Conservation (phyloP, 2,797 vertebrate species). For the Oreortyx pictus region DNA sequence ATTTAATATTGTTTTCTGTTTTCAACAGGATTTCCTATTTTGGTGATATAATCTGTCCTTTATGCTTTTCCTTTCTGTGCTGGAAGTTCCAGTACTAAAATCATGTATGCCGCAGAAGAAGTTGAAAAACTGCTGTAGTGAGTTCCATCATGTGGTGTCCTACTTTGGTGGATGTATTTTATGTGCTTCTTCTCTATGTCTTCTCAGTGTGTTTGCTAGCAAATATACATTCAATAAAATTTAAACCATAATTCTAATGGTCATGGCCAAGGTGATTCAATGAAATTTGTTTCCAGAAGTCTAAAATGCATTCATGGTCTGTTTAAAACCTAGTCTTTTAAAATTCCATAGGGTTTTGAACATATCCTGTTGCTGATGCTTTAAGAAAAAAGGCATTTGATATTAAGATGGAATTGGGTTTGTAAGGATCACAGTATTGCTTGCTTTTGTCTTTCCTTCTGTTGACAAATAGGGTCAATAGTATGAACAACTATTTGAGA, state of each 20-base stretch:
- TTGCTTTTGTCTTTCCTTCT: not conserved
- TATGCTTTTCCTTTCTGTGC: not conserved
- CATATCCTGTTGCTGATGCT: fast-evolving
- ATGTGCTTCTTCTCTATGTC: not conserved
- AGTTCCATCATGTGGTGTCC: not conserved
- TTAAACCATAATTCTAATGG: conserved; percentile 32
- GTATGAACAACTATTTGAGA: not conserved
- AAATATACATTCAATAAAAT: conserved; percentile 2
- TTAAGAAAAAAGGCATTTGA: not conserved
- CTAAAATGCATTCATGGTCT: not conserved
- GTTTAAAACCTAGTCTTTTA: not conserved
- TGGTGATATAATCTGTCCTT: not conserved
- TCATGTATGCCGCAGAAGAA: not conserved
- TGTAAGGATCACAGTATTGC: not conserved
- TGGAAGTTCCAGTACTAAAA: not conserved
- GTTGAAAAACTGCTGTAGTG: not conserved
- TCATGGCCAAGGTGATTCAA: not conserved
- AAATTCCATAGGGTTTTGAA: not conserved
- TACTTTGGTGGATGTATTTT: not conserved
- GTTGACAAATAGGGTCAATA: not conserved
- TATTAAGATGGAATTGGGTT: not conserved
- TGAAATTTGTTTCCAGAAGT: not conserved
- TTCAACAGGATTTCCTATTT: not conserved
- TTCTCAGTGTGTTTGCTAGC: not conserved
- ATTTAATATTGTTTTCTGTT: not conserved